Percentiles rank a stretch among this genome's conserved stretches.
Conservation (phyloP, 2,113 vertebrate genomes). For the Prunella himalayana region DNA sequence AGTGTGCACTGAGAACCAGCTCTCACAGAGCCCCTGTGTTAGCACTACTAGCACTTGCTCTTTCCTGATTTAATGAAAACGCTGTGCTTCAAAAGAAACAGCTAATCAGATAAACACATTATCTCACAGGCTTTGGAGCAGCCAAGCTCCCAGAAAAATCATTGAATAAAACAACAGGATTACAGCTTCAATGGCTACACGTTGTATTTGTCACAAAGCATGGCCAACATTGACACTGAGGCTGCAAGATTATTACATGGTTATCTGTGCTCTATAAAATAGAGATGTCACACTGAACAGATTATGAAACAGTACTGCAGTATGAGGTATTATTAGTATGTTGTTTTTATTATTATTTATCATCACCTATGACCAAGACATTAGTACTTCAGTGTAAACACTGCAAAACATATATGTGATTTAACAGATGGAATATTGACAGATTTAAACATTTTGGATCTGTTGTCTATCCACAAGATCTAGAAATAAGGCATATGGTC, state of each 20-base stretch:
- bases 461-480: background rate
- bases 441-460: background rate
- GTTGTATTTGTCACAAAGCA: background rate
- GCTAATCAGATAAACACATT: constrained; percentile 24
- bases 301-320: background rate
- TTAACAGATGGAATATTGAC: background rate
- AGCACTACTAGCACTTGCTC: background rate
- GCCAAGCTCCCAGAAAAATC: background rate
- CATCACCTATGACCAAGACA: constrained; percentile 12
- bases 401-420: background rate
- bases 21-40: background rate
- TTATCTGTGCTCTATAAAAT: constrained; percentile 37
- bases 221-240: background rate
- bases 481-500: constrained; percentile 57
- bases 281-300: background rate
- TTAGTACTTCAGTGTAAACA: background rate
- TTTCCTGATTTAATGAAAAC: background rate
- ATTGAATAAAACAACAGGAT: background rate
- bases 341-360: background rate
- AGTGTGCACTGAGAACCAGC: background rate
- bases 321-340: background rate
- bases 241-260: background rate
- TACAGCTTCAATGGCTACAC: background rate
- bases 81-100: background rate
- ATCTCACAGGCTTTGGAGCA: background rate